phyloP scores from a whole-genome alignment of 2,888 invertebrate genomes.

The Linnaemya vulpina region DNA sequence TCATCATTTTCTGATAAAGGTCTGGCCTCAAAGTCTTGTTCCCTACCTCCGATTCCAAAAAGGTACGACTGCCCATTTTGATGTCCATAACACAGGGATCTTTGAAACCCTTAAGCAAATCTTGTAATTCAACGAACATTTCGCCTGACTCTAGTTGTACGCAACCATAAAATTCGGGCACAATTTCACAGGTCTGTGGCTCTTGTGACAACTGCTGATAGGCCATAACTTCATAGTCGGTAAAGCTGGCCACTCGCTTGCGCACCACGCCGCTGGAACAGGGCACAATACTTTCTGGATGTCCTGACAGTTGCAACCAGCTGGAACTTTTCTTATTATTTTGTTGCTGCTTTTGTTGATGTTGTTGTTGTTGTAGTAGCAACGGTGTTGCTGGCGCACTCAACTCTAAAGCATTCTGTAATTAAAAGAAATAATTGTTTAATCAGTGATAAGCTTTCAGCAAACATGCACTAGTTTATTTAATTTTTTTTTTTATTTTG shows the following conservation, averaged over 20 bases:
- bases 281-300: conserved; percentile 95
- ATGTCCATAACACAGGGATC: conserved; percentile 98
- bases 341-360: conserved; percentile 82
- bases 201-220: conserved; percentile 92
- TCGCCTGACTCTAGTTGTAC: conserved; percentile 88
- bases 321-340: conserved; percentile 79
- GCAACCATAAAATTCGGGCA: conserved; percentile 93
- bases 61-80: conserved; percentile 98
- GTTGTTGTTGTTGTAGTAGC: conserved; percentile 87
- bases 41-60: conserved; percentile 96
- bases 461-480: conserved; percentile 7
- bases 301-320: conserved; percentile 97
- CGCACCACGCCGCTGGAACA: conserved; percentile 97
- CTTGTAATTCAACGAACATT: conserved; percentile 97
- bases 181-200: conserved; percentile 84
- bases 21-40: conserved; percentile 93
- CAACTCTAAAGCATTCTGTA: conserved; percentile 94
- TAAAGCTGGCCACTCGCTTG: conserved; percentile 91
- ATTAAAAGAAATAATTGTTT: conserved; percentile 75
- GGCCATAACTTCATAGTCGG: conserved; percentile 89
- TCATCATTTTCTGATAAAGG: conserved; percentile 97
- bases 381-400: conserved; percentile 95
- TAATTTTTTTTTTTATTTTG: conserved; percentile 11
- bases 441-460: conserved; percentile 41
- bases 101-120: conserved; percentile 93